phyloP scores from a whole-genome alignment of 2,888 invertebrate genomes.

The Mesochorus sp. region DNA sequence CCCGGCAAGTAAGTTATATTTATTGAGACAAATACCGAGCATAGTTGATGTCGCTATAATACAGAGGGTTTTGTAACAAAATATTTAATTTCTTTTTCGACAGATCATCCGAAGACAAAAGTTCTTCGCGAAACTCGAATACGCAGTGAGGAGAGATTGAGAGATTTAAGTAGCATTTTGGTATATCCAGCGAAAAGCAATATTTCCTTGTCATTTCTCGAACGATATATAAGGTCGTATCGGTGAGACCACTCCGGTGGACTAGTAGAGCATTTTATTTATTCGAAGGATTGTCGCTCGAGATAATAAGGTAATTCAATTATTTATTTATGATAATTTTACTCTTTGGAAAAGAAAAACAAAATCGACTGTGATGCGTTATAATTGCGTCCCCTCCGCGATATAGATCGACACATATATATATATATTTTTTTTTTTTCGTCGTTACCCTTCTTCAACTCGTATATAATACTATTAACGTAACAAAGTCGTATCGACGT shows the following conservation, averaged over 20 bases:
- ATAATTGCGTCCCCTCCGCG: conserved; percentile 17
- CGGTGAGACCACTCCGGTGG: conserved; percentile 11
- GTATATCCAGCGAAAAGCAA: background rate
- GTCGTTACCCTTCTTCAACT: conserved; percentile 11
- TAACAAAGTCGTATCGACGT: conserved; percentile 14
- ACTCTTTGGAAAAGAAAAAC: conserved; percentile 51
- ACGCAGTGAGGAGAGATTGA: conserved; percentile 17
- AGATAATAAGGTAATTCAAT: conserved; percentile 34
- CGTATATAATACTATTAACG: conserved; percentile 9
- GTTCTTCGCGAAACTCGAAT: conserved; percentile 56
- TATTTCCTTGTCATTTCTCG: background rate
- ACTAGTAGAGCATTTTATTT: conserved; percentile 37
- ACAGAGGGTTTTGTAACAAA: too few species aligned
- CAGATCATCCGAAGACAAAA: conserved; percentile 67
- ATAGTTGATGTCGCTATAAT: background rate
- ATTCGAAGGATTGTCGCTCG: conserved; percentile 37
- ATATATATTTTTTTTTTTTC: too few species aligned
- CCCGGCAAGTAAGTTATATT: conserved; percentile 71
- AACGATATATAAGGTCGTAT: conserved; percentile 18
- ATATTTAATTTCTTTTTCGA: conserved; percentile 30
- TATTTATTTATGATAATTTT: conserved; percentile 52
- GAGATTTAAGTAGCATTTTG: conserved; percentile 15
- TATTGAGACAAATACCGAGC: background rate
- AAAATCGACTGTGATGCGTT: conserved; percentile 49
- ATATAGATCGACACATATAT: conserved; percentile 6